These are phyloP conservation scores for Cyrtorhinus lividipennis DNA, from an alignment of 1,140 invertebrate species.

Conservation along the genomic window DNA sequence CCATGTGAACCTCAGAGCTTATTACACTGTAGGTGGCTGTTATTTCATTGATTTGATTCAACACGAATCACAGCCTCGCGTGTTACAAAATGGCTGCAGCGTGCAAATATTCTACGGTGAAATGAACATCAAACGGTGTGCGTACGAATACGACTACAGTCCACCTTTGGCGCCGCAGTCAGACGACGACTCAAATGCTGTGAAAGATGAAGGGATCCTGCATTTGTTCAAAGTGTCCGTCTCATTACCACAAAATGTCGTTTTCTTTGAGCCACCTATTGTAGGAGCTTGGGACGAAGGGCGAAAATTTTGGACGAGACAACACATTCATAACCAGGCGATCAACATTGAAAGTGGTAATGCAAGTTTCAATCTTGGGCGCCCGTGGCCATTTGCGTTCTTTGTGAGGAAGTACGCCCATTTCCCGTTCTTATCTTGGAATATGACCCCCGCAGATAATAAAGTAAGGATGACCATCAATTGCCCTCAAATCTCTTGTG, in stretches of 20 bases:
- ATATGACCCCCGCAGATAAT: too few species aligned
- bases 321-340: background rate
- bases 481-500: too few species aligned
- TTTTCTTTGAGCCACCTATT: background rate
- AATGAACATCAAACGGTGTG: background rate
- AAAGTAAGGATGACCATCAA: too few species aligned
- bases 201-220: background rate
- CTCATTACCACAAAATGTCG: background rate
- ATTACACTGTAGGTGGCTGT: background rate
- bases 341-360: background rate
- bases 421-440: background rate
- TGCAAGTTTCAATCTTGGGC: background rate
- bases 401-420: background rate
- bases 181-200: background rate
- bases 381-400: background rate
- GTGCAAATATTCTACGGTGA: background rate
- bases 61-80: background rate
- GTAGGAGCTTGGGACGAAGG: background rate
- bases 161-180: background rate
- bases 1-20: background rate
- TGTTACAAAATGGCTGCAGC: background rate
- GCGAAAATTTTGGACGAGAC: background rate
- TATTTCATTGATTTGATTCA: background rate
- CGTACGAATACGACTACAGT: background rate
- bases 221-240: background rate